Evolutionary conservation across 2,888 invertebrate genomes (phyloP).

Genomic region (Dryomyza anilis): DNA sequence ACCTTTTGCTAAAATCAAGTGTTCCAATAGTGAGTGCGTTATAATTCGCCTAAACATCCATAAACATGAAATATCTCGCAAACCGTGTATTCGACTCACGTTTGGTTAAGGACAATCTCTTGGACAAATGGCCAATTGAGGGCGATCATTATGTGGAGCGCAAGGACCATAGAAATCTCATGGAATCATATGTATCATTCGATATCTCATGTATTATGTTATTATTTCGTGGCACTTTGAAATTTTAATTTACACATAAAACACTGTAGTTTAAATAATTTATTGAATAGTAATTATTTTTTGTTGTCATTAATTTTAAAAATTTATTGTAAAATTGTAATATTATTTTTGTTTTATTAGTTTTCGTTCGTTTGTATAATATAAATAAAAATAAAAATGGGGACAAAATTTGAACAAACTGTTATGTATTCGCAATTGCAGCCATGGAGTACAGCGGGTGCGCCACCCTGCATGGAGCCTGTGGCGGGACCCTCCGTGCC

Average conservation of each 20-base stretch:
- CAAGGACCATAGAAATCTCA: conserved; percentile 59
- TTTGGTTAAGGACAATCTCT: conserved; percentile 56
- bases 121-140: conserved; percentile 56
- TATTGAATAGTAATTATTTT: conserved; percentile 18
- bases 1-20: conserved; percentile 55
- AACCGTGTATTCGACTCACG: conserved; percentile 59
- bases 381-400: conserved; percentile 36
- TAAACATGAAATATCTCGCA: conserved; percentile 54
- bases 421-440: conserved; percentile 70
- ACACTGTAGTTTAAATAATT: conserved; percentile 18
- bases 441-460: conserved; percentile 73
- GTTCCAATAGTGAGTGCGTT: conserved; percentile 59
- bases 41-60: conserved; percentile 4
- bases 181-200: conserved; percentile 59
- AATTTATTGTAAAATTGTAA: conserved; percentile 21
- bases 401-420: conserved; percentile 44
- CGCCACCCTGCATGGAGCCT: conserved; percentile 70
- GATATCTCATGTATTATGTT: not conserved
- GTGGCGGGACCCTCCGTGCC: conserved; percentile 69
- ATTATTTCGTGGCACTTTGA: conserved; percentile 13
- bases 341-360: conserved; percentile 10
- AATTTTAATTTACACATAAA: too few species aligned
- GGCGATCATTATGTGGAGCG: conserved; percentile 54
- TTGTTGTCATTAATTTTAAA: conserved; percentile 11
- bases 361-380: conserved; percentile 10